Evolutionary conservation across 1,140 invertebrate species (phyloP).

Genomic region (Drosophila obscura): DNA sequence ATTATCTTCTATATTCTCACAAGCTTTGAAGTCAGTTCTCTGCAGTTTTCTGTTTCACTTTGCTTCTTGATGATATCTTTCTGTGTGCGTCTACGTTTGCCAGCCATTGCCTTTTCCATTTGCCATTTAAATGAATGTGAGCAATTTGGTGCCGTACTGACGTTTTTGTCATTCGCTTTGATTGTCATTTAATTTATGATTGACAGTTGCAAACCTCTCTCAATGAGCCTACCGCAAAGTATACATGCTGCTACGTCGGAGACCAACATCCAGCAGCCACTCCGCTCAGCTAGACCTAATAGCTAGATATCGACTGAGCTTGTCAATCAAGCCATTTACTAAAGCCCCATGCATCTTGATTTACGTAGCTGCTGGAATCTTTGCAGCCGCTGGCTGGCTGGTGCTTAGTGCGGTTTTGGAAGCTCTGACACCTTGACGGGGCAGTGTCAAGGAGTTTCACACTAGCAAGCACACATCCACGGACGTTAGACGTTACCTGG

Average conservation of each 20-base stretch:
- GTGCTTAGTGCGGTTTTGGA: conserved; percentile 61
- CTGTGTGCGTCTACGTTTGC: conserved; percentile 49
- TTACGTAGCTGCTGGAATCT: conserved; percentile 46
- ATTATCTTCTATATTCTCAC: conserved; percentile 3
- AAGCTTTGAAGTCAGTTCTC: conserved; percentile 32
- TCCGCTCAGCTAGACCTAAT: conserved; percentile 38
- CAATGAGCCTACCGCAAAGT: conserved; percentile 40
- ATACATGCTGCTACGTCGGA: conserved; percentile 7
- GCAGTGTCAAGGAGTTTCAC: conserved; percentile 53
- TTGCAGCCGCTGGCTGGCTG: conserved; percentile 36
- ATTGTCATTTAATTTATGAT: conserved; percentile 79
- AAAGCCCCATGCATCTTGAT: conserved; percentile 58
- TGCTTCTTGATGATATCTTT: conserved; percentile 33
- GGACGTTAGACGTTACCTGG: neutral
- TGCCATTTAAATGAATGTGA: conserved; percentile 69
- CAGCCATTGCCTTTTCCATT: conserved; percentile 23
- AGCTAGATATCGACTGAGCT: conserved; percentile 44
- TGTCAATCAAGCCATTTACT: conserved; percentile 58
- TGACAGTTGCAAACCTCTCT: conserved; percentile 75
- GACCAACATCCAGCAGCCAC: conserved; percentile 11
- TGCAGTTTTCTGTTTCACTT: conserved; percentile 16
- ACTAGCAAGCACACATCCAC: conserved; percentile 12
- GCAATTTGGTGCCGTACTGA: conserved; percentile 43
- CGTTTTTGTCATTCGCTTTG: conserved; percentile 70
- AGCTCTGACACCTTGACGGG: conserved; percentile 62